Evolutionary conservation across 2,888 invertebrate species (phyloP), one percentile per base, ranked within the genome.

Genomic region (Amblyjoppa fuscipennis): DNA sequence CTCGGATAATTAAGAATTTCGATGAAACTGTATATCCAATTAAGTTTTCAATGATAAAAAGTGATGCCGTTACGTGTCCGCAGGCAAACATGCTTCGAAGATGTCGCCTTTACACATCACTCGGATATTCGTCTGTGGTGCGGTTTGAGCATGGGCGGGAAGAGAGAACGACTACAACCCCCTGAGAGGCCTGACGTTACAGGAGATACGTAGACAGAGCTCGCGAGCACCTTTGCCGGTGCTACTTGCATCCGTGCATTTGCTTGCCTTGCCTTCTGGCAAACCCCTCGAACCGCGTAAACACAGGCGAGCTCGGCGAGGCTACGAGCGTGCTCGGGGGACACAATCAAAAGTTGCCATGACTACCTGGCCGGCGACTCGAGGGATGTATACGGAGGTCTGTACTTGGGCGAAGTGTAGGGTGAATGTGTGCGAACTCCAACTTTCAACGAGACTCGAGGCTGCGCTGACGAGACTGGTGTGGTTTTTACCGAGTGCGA

Each of bases 331-430:
- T 82, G 81, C 87, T 87, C 88, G 78, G 86, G 89, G 87, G 90
- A 90, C 89, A 91, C 91, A 92, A 92, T 92, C 92, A 92, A 91
- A 92, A 92, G 92, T 93, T 92, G 89, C 92, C 92, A 93, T 92
- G 93, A 88, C 93, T 91, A 92, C 92, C 86, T 13, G 78, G 82
- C 78, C 76, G 68, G 76, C 6, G 38, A 20, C 76, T 20, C 20
- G 41, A 31, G 66, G 20, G 53, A 76, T 34, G 66, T 34, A 66
- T 20, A 76, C 34, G 34, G 38, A 76, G 66, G 51, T 76, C 38
- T 34, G 76, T 76, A 41, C 64, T 45, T 49, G 66, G 45, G 38
- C 20, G 66, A 64, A 64, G 76, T 66, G 66, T 53, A 51, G 66
- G 45, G 45, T 49, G 45, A 66, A 25, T 53, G 38, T 51, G 38